phyloP scores from a whole-genome alignment of 1,140 invertebrate species.

The Hypothenemus hampei region DNA sequence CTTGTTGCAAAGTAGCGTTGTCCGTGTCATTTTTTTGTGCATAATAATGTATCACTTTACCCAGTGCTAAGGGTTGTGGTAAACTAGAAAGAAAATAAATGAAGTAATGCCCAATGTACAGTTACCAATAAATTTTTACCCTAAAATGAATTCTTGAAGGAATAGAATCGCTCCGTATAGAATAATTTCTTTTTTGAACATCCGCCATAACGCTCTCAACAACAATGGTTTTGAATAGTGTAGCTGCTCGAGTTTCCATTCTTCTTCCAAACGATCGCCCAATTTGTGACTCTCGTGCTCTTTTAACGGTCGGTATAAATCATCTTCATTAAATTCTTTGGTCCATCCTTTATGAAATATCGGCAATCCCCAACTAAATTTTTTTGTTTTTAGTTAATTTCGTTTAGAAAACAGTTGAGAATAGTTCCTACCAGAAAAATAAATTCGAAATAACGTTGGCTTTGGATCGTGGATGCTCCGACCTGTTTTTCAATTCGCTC shows the following conservation, averaged over 20 bases:
- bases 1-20: constrained; percentile 40
- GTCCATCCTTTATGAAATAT: constrained; percentile 37
- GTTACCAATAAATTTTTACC: constrained; percentile 37
- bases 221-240: constrained; percentile 41
- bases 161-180: constrained; percentile 49
- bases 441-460: constrained; percentile 50
- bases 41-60: constrained; percentile 53
- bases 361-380: constrained; percentile 47
- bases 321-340: constrained; percentile 37
- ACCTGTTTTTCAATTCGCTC: constrained; percentile 35
- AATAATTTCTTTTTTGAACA: constrained; percentile 44
- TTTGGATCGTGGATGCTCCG: constrained; percentile 47
- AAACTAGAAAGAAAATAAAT: constrained; percentile 31
- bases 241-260: constrained; percentile 49
- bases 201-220: constrained; percentile 39
- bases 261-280: constrained; percentile 54
- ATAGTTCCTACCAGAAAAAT: constrained; percentile 50
- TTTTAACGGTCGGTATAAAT: constrained; percentile 32
- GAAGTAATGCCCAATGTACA: background rate
- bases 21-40: too few species aligned
- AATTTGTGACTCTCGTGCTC: constrained; percentile 39
- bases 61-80: constrained; percentile 36
- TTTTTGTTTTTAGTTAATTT: too few species aligned
- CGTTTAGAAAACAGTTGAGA: too few species aligned
- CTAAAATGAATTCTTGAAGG: constrained; percentile 50